Evolutionary conservation across 2,888 invertebrate species (phyloP).

Genomic region (Ischnura elegans): DNA sequence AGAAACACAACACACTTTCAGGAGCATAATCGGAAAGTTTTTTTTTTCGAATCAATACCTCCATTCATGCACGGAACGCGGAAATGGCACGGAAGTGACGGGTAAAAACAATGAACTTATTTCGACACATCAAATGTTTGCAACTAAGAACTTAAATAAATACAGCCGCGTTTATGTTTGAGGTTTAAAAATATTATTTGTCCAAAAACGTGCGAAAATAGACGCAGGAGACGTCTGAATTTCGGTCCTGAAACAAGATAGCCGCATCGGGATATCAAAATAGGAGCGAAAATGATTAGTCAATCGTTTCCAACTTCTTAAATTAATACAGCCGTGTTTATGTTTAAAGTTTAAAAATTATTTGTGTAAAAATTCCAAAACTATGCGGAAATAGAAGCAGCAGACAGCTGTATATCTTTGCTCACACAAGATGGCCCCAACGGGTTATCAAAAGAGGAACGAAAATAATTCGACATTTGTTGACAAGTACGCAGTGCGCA

Average conservation of each 20-base stretch:
- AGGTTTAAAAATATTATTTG: background rate
- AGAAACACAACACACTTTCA: no score
- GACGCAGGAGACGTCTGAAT: background rate
- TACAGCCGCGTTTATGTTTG: background rate
- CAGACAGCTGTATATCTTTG: background rate
- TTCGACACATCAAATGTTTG: background rate
- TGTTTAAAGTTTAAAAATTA: background rate
- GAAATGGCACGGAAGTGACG: background rate
- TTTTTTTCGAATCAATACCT: no score
- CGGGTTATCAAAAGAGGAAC: no score
- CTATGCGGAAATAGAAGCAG: background rate
- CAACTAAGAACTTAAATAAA: no score
- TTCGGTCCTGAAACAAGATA: background rate
- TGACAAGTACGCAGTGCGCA: no score
- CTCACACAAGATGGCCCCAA: background rate
- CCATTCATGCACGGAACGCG: background rate
- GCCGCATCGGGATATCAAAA: no score
- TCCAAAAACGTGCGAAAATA: background rate
- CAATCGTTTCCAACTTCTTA: background rate
- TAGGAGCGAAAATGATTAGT: no score
- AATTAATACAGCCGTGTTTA: background rate
- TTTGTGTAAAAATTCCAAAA: no score
- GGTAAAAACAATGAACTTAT: background rate
- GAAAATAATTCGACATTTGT: no score
- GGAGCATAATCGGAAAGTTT: background rate